Base-by-base conservation (phyloP, 2,113 vertebrate species). In the Chionis minor region DNA sequence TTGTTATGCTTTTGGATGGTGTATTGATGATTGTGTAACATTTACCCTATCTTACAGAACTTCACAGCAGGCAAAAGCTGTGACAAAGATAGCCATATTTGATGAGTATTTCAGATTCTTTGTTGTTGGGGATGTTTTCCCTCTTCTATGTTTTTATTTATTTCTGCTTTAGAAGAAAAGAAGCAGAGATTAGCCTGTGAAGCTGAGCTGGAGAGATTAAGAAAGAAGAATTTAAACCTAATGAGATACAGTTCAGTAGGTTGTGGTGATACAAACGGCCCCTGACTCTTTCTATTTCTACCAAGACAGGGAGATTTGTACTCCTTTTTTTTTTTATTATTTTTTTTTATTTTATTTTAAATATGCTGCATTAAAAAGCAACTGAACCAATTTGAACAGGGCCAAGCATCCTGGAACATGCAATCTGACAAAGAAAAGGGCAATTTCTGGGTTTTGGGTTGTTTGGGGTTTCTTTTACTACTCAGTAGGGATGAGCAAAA, bases 101-200 rank as follows among this genome's bases (percentile, higher is more conserved):
- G 30, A 77, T 61, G 18, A 89, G 74, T 58, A 33, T n/a, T 30
- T 82, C 4, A 5, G 27, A 71, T 85, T 91, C 51, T 78, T 94
- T 86, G 19, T 22, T 80, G 7, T 4, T 67, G 23, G 10, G 49
- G 49, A 51, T 8, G 33, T 23, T 0, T 30, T 8, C 0, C 8
- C 19, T 12, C 6, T 11, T 27, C 19, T 52, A 20, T 67, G 8
- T 63, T 86, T 89, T 89, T 75, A 24, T 42, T 74, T 85, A 38
- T 40, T 94, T 10, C 52, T 93, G 35, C 44, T 91, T 92, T 72
- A 63, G 62, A 86, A 62, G 75, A 92, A 91, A 95, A 91, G 67
- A 40, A 86, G 20, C 6, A 69, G n/a, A 58, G 59, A 86, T 92
- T 86, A 94, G 32, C 5, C 66, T 86, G 54, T 56, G 66, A 85